Base-by-base conservation (phyloP, 2,797 vertebrate species). In the Micromesistius poutassou region DNA sequence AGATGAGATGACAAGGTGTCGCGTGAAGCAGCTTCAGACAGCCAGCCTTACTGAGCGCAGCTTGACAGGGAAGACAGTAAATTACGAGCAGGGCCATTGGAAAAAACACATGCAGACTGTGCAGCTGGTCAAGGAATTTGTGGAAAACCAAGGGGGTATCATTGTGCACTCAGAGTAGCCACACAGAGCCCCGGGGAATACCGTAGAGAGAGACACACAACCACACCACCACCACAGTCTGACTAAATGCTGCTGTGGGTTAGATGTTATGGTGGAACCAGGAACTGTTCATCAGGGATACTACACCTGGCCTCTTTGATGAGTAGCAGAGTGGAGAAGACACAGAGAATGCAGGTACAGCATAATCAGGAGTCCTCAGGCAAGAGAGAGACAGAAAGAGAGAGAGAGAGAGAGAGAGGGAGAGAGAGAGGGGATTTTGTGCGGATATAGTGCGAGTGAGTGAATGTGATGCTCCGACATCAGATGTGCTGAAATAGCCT, bases 71-170 rank as follows among this genome's bases (percentile, higher is more conserved):
- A 78, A 66, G 76, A 81, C 79, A 78, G 74, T 82, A 78, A 88
- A 86, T 84, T 76, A 83, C 82, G 77, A 87, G 73, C 76, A 71
- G 78, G 70, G 81, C 76, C 74, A 76, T 84, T 84, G 80, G 77
- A 28, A 88, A 35, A 35, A 87, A 88, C 73, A 85, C 38, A 85
- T 55, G 73, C 74, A 79, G 79, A 84, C 74, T 79, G 78, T 76
- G 85, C 71, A 76, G 79, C 36, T 46, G 83, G 85, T 80, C 78
- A 78, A 36, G 33, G 75, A 81, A 79, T 86, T 78, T 74, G 38
- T 38, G 81, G 72, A 84, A 77, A 85, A 77, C n/a, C 62, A 28
- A 30, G 50, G 79, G 76, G 31, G 7, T 71, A 74, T 83, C 38
- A 75, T 71, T 75, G 77, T 68, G 30, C 55, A 71, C 1, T 28